Percentiles rank a stretch among this genome's conserved stretches.
phyloP scores from a whole-genome alignment of 2,888 invertebrate species.

The Chesias legatella region DNA sequence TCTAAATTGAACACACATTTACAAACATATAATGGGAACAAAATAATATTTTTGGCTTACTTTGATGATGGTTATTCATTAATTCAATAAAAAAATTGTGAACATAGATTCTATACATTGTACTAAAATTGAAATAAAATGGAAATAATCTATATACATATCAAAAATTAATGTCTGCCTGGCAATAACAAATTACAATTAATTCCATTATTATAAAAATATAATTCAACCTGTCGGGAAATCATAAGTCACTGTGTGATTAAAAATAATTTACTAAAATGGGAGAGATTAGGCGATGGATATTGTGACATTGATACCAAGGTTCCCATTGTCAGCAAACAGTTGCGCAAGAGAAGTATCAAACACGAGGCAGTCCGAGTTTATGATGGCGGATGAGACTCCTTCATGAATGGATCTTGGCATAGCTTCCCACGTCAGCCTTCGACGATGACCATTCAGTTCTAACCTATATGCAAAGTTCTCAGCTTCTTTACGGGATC shows the following conservation, averaged over 20 bases:
- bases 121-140: constrained; percentile 26
- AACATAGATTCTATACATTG: constrained; percentile 19
- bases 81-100: constrained; percentile 37
- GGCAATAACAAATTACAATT: constrained; percentile 15
- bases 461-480: constrained; percentile 99
- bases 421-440: constrained; percentile 99
- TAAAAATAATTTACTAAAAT: constrained; percentile 37
- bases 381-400: constrained; percentile 97
- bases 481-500: constrained; percentile 98
- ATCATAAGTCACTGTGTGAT: constrained; percentile 38
- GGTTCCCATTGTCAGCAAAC: constrained; percentile 99
- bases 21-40: constrained; percentile 53
- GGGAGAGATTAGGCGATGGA: constrained; percentile 86
- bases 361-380: constrained; percentile 99
- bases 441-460: constrained; percentile 95
- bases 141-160: too few species aligned
- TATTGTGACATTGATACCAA: constrained; percentile 99
- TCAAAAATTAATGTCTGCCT: constrained; percentile 5
- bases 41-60: constrained; percentile 69
- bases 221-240: constrained; percentile 42
- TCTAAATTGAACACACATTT: constrained; percentile 74
- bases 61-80: constrained; percentile 51
- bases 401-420: constrained; percentile 99
- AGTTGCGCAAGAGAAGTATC: constrained; percentile 98
- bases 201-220: constrained; percentile 43